Base-by-base conservation (phyloP, 2,888 invertebrate species). In the Endotricha flammealis region DNA sequence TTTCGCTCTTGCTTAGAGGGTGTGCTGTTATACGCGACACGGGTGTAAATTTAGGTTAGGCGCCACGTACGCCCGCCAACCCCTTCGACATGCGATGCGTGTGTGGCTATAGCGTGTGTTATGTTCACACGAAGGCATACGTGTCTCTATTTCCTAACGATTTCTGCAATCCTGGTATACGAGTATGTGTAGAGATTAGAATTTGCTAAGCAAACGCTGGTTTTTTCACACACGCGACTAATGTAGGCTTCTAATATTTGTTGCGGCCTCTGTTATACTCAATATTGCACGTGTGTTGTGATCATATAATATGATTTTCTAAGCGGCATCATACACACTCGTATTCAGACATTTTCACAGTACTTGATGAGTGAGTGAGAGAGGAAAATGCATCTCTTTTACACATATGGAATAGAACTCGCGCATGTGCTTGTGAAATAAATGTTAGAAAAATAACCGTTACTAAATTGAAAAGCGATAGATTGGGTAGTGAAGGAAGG, bases 151-250 rank as follows among this genome's bases (percentile, higher is more conserved):
- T 70, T 78, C 77, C 79, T 79, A 46, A 46, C 39, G 38, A 42
- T 39, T 75, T 58, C 73, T 85, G 78, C 44, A 56, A 46, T 58
- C 83, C 80, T 83, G 67, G 83, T 85, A 74, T 57, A 63, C 54
- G 80, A 85, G 83, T 86, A 85, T 85, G 86, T 85, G 85, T 70
- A 75, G 79, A 86, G 86, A 86, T 86, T 86, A 86, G 86, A 85
- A 85, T 80, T 85, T 86, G 72, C 86, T 83, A 76, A 85, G 75
- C 80, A 75, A 82, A 82, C 69, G 78, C 64, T 68, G 63, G 57
- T 75, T 77, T 82, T 52, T 85, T 82, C 63, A 62, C 66, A 63
- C 62, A 62, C 59, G 69, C 48, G 49, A 36, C 62, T 64, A 61
- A 62, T 59, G 65, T 60, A 59, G 51, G 53, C 48, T 65, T 71